Percentiles rank a stretch among this genome's conserved stretches.
Conservation (phyloP, 1,140 invertebrate genomes). For the Dendroctonus valens region DNA sequence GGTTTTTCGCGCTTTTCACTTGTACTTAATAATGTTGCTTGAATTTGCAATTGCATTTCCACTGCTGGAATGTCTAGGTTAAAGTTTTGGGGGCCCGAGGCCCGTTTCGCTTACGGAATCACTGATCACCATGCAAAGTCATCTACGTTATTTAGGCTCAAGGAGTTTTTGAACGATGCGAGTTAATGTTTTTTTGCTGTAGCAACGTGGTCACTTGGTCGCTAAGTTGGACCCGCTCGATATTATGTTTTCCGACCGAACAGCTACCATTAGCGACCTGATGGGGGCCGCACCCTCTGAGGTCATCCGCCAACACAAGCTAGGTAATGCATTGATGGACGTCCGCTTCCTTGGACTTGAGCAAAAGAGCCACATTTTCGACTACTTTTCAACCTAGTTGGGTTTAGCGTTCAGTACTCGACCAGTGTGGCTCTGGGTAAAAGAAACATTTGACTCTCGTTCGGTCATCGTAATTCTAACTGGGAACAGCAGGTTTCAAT, state of each 20-base stretch:
- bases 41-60: not conserved
- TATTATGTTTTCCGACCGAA: constrained; percentile 52
- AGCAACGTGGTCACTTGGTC: constrained; percentile 71
- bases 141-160: not conserved
- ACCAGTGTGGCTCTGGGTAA: no score
- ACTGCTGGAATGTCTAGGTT: not conserved
- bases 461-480: no score
- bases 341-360: no score
- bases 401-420: no score
- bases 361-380: no score
- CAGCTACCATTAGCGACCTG: constrained; percentile 56
- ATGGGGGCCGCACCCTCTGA: constrained; percentile 61
- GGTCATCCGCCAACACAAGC: constrained; percentile 66
- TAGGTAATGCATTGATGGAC: constrained; percentile 36
- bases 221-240: constrained; percentile 76
- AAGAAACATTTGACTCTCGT: no score
- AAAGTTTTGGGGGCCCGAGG: not conserved
- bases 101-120: not conserved
- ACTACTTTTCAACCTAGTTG: no score
- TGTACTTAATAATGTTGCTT: not conserved
- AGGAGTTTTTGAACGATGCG: not conserved
- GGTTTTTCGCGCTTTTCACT: not conserved
- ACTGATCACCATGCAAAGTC: not conserved
- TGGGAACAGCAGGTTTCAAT: no score
- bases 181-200: constrained; percentile 12